Percentiles rank a stretch among this genome's conserved stretches.
These are phyloP conservation scores for Lycodopsis pacificus DNA, from an alignment of 2,797 vertebrate genomes.

Conservation along the genomic window DNA sequence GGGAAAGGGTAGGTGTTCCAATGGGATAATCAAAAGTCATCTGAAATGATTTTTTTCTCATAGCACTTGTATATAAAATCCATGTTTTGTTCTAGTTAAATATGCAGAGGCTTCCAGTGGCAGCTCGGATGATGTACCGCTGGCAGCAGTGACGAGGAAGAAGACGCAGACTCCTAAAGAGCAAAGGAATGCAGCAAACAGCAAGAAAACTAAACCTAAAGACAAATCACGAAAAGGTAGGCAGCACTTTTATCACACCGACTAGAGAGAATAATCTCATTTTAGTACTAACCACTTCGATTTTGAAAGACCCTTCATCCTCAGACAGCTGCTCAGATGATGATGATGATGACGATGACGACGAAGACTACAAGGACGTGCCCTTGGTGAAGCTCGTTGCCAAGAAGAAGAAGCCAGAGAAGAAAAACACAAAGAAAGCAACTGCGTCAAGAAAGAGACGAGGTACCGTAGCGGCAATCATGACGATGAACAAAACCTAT, in stretches of 20 bases:
- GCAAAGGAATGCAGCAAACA: slow-evolving; percentile 12
- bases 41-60: neutral
- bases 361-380: slow-evolving; percentile 51
- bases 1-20: slow-evolving; percentile 45
- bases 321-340: slow-evolving; percentile 58
- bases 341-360: slow-evolving; percentile 50
- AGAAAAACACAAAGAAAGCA: slow-evolving; percentile 45
- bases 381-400: slow-evolving; percentile 25
- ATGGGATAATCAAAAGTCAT: neutral
- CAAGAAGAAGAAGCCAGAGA: slow-evolving; percentile 54
- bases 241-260: neutral
- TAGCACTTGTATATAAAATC: neutral
- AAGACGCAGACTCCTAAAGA: slow-evolving; percentile 21
- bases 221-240: slow-evolving; percentile 27
- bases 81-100: slow-evolving; percentile 39
- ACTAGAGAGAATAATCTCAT: neutral
- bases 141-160: slow-evolving; percentile 26
- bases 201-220: slow-evolving; percentile 19
- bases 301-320: slow-evolving; percentile 20
- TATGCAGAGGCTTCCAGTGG: slow-evolving; percentile 61
- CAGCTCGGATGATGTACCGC: slow-evolving; percentile 64
- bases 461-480: slow-evolving; percentile 34
- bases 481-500: neutral
- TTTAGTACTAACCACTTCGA: neutral
- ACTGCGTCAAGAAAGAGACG: slow-evolving; percentile 31